Conservation (phyloP, 2,888 invertebrate species). For the Eupeodes latifasciatus region DNA sequence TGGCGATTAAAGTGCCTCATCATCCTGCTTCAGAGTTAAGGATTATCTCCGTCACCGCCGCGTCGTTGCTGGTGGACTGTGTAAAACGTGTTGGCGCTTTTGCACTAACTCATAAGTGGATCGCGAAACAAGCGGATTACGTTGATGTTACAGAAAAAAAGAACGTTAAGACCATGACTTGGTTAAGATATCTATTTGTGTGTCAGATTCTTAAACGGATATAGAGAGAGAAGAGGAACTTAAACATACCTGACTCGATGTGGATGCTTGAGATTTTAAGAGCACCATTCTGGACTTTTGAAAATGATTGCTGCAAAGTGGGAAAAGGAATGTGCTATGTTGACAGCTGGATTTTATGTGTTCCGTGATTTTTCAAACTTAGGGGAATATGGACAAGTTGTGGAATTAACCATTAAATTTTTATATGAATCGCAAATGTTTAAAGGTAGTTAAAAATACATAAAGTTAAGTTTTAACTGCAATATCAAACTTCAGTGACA, state of each 20-base stretch:
- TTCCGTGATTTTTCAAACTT: constrained; percentile 42
- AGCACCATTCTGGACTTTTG: constrained; percentile 25
- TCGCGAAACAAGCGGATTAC: constrained; percentile 56
- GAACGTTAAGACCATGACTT: constrained; percentile 15
- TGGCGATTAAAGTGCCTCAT: constrained; percentile 31
- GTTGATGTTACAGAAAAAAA: constrained; percentile 56
- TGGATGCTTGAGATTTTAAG: constrained; percentile 59
- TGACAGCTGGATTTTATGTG: constrained; percentile 47
- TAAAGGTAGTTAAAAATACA: too few relatives aligned
- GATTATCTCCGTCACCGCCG: constrained; percentile 29
- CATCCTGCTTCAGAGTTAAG: constrained; percentile 44
- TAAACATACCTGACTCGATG: constrained; percentile 44
- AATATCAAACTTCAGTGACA: too few relatives aligned
- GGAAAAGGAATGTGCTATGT: constrained; percentile 35
- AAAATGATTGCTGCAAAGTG: constrained; percentile 20
- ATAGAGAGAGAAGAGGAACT: background rate
- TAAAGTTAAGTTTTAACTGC: too few relatives aligned
- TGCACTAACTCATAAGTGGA: constrained; percentile 47
- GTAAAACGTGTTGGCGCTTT: constrained; percentile 65
- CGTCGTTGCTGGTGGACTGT: background rate
- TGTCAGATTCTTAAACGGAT: constrained; percentile 21
- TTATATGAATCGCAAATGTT: too few relatives aligned
- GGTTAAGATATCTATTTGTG: constrained; percentile 58
- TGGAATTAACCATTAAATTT: too few relatives aligned
- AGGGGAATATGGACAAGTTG: background rate